phyloP scores from a whole-genome alignment of 2,113 vertebrate genomes.

The Grus americana region DNA sequence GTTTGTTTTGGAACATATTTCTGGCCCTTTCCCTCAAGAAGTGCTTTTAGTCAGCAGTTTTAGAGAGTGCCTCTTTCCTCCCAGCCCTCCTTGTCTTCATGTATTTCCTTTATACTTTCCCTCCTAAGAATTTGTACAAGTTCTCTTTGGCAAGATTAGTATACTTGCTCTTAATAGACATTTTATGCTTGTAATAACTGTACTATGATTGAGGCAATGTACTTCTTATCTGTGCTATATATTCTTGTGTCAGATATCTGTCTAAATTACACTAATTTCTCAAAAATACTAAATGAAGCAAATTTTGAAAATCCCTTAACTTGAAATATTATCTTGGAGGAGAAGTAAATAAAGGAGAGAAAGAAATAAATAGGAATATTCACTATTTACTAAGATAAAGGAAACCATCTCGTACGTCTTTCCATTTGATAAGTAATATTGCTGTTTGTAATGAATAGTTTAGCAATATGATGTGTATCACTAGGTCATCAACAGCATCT shows the following conservation, averaged over 20 bases:
- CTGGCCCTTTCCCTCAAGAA: not conserved
- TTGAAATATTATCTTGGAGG: not conserved
- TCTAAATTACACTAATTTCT: not conserved
- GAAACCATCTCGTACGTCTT: not conserved
- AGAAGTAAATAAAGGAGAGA: not conserved
- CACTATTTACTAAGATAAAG: not conserved
- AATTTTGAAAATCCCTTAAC: not conserved
- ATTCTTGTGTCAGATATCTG: not conserved
- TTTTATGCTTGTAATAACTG: not conserved
- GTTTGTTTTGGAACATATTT: slow-evolving; percentile 37
- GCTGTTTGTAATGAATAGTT: not conserved
- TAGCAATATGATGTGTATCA: not conserved
- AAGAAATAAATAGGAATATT: not conserved
- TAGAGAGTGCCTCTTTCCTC: not conserved
- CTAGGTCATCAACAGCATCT: not conserved
- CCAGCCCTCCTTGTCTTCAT: not conserved
- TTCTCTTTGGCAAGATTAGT: not conserved
- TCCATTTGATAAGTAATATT: not conserved
- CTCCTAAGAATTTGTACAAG: not conserved
- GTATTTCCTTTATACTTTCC: slow-evolving; percentile 2
- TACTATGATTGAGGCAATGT: not conserved
- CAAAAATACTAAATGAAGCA: not conserved
- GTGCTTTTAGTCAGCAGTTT: slow-evolving; percentile 43
- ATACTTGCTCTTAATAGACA: not conserved
- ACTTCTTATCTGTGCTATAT: not conserved